These are phyloP conservation scores for Patiria pectinifera DNA, from an alignment of 53 echinoderm and acorn worm genomes.

Conservation along the genomic window DNA sequence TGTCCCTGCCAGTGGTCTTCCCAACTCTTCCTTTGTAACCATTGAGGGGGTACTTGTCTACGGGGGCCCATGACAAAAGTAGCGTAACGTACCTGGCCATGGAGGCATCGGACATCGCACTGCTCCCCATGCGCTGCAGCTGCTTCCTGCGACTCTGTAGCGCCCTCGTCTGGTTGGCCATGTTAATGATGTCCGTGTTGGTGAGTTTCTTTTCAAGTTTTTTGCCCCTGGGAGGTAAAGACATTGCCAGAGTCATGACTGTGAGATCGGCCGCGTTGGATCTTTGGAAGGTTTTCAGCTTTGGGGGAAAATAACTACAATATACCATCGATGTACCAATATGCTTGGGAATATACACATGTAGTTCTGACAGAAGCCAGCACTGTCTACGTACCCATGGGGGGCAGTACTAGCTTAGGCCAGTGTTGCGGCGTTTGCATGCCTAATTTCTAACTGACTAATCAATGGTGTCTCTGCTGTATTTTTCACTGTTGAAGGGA, in stretches of 20 bases:
- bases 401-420: too few relatives aligned
- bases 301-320: background rate
- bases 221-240: constrained; percentile 37
- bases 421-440: too few relatives aligned
- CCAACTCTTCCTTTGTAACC: too few relatives aligned
- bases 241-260: background rate
- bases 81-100: constrained; percentile 29
- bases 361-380: too few relatives aligned
- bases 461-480: too few relatives aligned
- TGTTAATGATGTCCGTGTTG: constrained; percentile 60
- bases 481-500: too few relatives aligned
- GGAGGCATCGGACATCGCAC: constrained; percentile 60
- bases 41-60: too few relatives aligned
- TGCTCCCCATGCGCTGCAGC: constrained; percentile 72
- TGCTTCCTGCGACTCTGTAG: constrained; percentile 61
- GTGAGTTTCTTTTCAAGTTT: constrained; percentile 37
- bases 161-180: constrained; percentile 51
- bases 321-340: background rate
- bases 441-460: too few relatives aligned
- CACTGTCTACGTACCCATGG: too few relatives aligned
- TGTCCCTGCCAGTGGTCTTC: too few relatives aligned
- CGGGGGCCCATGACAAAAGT: background rate
- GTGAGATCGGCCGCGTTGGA: background rate
- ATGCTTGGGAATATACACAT: too few relatives aligned
- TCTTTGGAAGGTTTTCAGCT: background rate